A percentile compares a stretch with the other conserved stretches of the same genome.
These are phyloP conservation scores for Dallia pectoralis DNA, from an alignment of 2,797 vertebrate species.

Conservation along the genomic window DNA sequence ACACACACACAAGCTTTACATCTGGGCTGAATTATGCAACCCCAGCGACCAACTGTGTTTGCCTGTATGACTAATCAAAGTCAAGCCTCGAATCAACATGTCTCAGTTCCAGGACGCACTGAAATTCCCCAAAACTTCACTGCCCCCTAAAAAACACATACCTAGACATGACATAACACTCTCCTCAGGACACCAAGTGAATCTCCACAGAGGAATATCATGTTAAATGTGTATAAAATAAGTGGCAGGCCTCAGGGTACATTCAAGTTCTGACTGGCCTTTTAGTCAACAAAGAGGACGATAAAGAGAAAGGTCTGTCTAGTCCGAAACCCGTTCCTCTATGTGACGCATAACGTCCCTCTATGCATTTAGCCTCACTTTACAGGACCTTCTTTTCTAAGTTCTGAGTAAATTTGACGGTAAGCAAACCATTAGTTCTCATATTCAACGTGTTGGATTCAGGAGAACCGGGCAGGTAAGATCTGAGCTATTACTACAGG, in stretches of 20 bases:
- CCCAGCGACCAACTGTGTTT: constrained; percentile 49
- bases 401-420: too few species aligned
- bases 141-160: not conserved
- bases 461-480: too few species aligned
- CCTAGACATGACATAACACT: not conserved
- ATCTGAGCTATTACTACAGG: too few species aligned
- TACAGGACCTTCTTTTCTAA: not conserved
- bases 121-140: constrained; percentile 17
- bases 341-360: not conserved
- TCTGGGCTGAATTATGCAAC: constrained; percentile 61
- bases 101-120: constrained; percentile 29
- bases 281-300: constrained; percentile 36
- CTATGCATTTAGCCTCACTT: not conserved
- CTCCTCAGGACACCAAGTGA: not conserved
- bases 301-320: constrained; percentile 39
- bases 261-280: constrained; percentile 42
- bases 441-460: too few species aligned
- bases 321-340: constrained; percentile 7
- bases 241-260: too few species aligned
- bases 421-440: too few species aligned
- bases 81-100: constrained; percentile 37
- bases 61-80: constrained; percentile 55
- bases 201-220: not conserved
- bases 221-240: too few species aligned
- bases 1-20: constrained; percentile 30